These are phyloP conservation scores for Rhagonycha lutea DNA, from an alignment of 2,888 invertebrate species.

Conservation along the genomic window DNA sequence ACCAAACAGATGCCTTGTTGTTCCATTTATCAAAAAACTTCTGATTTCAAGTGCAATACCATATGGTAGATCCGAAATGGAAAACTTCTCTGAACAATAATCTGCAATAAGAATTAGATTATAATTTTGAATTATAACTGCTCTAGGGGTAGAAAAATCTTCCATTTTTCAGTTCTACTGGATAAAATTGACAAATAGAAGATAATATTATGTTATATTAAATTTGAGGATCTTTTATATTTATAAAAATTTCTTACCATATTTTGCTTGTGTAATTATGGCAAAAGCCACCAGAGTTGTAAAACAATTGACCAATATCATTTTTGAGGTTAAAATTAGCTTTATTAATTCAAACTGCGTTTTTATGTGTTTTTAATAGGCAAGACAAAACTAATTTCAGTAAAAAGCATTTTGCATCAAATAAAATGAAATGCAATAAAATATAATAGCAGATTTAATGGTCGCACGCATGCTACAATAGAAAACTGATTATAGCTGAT, in stretches of 20 bases:
- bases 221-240: neutral
- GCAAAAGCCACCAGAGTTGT: neutral
- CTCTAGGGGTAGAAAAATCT: too few relatives aligned
- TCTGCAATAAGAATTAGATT: neutral
- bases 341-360: neutral
- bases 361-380: neutral
- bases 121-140: too few relatives aligned
- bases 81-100: conserved; percentile 2
- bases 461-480: neutral
- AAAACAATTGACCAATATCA: neutral
- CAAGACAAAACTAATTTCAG: neutral
- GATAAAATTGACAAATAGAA: too few relatives aligned
- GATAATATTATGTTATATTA: too few relatives aligned
- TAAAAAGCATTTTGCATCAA: neutral
- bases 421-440: neutral
- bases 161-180: too few relatives aligned
- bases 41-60: neutral
- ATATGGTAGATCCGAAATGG: neutral
- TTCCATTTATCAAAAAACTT: neutral
- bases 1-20: neutral
- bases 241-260: neutral
- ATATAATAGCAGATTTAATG: neutral
- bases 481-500: neutral
- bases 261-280: neutral
- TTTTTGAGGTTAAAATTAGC: neutral